These are phyloP conservation scores for Fistularia tabacaria DNA, from an alignment of 2,797 vertebrate species.

Conservation along the genomic window DNA sequence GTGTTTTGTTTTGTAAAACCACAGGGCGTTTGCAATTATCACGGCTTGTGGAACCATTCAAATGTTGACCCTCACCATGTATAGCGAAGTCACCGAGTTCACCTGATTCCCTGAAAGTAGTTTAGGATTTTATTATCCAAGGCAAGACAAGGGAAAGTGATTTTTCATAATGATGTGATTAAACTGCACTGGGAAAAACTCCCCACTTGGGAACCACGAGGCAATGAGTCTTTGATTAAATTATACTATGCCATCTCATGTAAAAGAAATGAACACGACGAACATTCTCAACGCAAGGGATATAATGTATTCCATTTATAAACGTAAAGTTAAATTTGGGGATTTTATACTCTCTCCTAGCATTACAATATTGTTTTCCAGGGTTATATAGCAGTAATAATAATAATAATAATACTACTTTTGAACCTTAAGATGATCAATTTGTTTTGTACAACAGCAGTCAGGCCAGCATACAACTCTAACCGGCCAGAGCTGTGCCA, in stretches of 20 bases:
- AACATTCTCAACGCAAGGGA: not conserved
- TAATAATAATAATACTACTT: no score
- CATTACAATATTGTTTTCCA: no score
- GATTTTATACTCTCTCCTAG: no score
- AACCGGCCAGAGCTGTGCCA: no score
- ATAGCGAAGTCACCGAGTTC: constrained; percentile 23
- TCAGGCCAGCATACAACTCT: no score
- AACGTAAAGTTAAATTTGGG: not conserved
- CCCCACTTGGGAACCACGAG: not conserved
- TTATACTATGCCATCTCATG: constrained; percentile 1
- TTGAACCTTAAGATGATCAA: no score
- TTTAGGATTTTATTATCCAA: constrained; percentile 30
- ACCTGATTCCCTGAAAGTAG: constrained; percentile 22
- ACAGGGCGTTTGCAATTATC: constrained; percentile 50
- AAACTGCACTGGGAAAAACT: constrained; percentile 7
- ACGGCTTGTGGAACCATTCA: constrained; percentile 42
- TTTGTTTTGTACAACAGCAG: no score
- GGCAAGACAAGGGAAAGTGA: constrained; percentile 14
- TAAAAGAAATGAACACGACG: constrained; percentile 3
- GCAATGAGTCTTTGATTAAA: constrained; percentile 7
- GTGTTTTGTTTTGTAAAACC: constrained; percentile 38
- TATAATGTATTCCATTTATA: not conserved
- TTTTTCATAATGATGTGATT: constrained; percentile 21
- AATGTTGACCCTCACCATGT: constrained; percentile 34
- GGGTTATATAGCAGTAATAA: no score